These are phyloP conservation scores for Strigamia transsilvanica DNA, from an alignment of 2,888 invertebrate genomes.

Conservation along the genomic window DNA sequence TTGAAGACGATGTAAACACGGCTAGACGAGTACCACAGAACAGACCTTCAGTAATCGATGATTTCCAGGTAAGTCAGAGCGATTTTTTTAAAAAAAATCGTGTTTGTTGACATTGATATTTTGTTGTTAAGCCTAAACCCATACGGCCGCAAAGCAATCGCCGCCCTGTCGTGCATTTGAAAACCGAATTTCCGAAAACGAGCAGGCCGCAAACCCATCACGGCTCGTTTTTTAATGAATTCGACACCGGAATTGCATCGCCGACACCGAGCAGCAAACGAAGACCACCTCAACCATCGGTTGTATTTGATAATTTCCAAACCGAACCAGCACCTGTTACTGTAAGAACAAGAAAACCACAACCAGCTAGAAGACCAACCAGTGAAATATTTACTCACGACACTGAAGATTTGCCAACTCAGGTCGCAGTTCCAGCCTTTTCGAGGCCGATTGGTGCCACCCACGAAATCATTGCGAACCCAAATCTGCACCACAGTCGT, in stretches of 20 bases:
- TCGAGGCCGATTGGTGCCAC: neutral
- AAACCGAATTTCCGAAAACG: slow-evolving; percentile 15
- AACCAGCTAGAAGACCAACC: neutral
- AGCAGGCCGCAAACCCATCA: neutral
- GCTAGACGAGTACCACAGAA: neutral
- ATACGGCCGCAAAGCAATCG: slow-evolving; percentile 7
- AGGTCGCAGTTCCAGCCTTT: neutral
- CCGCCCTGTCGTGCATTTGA: neutral
- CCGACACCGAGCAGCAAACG: neutral
- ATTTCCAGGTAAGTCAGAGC: slow-evolving; percentile 15
- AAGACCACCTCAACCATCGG: neutral
- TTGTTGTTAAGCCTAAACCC: neutral
- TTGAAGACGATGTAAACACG: neutral
- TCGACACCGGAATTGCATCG: neutral
- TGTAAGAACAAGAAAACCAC: neutral
- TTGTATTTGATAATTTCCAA: slow-evolving; percentile 14
- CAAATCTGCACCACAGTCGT: neutral
- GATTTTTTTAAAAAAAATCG: neutral
- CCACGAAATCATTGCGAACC: slow-evolving; percentile 15
- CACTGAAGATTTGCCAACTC: neutral
- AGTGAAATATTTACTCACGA: neutral
- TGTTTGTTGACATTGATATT: neutral
- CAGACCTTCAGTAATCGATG: neutral
- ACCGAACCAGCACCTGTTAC: neutral
- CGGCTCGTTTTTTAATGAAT: slow-evolving; percentile 6